Evolutionary conservation across 1,140 invertebrate genomes (phyloP), one percentile per base, ranked within the genome.

Genomic region (Pollicipes pollicipes): DNA sequence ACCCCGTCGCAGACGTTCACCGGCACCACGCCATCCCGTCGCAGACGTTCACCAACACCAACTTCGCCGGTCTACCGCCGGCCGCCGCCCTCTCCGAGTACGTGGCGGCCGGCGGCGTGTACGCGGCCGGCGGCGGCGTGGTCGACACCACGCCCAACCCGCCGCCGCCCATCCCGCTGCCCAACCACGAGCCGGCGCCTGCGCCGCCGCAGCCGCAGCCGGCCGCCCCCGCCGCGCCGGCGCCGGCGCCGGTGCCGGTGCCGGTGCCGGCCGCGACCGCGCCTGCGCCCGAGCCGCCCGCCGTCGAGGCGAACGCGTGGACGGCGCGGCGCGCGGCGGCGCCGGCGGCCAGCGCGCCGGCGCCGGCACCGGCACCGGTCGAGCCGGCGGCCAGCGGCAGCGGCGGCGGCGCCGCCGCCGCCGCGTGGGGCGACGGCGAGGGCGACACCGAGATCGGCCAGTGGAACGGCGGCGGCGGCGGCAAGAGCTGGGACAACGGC

Each of bases 31-130:
- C 45, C 45, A 58, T 58, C 45, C 45, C 45, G 6, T 66, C 64
- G 28, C 64, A 66, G 28, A 66, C 64, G 28, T 66, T 66, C 64
- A 66, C 64, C 64, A 66, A 66, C 64, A 66, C 27, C 64, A 66
- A 66, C 64, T 66, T 66, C 64, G 45, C 45, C 45, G 45, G 45
- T 24, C 45, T 58, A 21, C 45, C 45, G 45, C 13, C 45, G 45
- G 45, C 45, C 13, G 45, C 45, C 8, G 45, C 45, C 2, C 45
- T 58, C 45, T 58, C 45, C 45, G 45, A 58, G 45, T 21, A 21
- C 13, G 45, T 21, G 13, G 45, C 45, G 13, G 45, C 17, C 45
- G 24, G 24, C 45, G 45, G 2, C 17, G 45, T 58, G 45, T 58
- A 58, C 45, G 6, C 45, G 10, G n/a, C n/a, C n/a, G n/a, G n/a